Evolutionary conservation across 2,113 vertebrate species (phyloP).

Genomic region (Alligator mississippiensis): DNA sequence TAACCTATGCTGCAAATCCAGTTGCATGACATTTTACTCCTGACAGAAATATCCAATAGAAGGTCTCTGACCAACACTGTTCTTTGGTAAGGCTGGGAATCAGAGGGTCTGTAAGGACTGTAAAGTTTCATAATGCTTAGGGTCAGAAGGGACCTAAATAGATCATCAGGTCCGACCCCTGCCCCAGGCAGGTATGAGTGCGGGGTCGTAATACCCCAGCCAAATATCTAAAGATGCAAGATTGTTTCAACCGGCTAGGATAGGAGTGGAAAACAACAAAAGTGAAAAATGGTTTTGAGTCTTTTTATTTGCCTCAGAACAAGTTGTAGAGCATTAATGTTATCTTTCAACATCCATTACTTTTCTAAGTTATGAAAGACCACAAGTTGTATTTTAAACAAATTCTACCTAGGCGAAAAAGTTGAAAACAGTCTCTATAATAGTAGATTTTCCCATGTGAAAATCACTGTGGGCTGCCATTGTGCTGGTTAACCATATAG

Average conservation of each 20-base stretch:
- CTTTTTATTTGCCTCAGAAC: background rate
- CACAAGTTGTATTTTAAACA: background rate
- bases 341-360: background rate
- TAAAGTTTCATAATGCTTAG: background rate
- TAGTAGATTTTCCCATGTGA: background rate
- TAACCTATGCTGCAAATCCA: background rate
- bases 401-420: background rate
- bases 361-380: background rate
- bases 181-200: no score
- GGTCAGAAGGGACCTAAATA: no score
- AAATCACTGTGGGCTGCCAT: background rate
- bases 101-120: background rate
- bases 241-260: background rate
- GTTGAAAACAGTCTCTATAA: background rate
- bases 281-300: background rate
- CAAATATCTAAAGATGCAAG: background rate
- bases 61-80: background rate
- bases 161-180: no score
- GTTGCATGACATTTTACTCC: background rate
- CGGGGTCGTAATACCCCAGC: no score
- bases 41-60: background rate
- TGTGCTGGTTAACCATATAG: no score
- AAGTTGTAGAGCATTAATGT: background rate
- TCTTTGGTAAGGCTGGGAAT: rapidly evolving
- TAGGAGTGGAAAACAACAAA: background rate